phyloP scores from a whole-genome alignment of 2,888 invertebrate species.

The Drosophila multiciliata region DNA sequence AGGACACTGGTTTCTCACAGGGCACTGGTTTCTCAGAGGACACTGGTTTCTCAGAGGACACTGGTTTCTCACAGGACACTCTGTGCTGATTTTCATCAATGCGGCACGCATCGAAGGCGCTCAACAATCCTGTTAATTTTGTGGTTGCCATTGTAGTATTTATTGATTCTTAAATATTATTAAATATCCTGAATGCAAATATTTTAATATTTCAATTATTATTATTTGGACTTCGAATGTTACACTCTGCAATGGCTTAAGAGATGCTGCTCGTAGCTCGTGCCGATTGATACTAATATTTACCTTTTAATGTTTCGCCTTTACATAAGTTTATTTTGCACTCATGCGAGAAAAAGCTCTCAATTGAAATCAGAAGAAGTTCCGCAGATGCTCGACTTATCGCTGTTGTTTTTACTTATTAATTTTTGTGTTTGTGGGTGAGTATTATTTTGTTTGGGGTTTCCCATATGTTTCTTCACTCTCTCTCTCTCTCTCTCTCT shows the following conservation, averaged over 20 bases:
- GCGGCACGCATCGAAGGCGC: conserved; percentile 24
- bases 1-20: background rate
- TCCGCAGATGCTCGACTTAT: background rate
- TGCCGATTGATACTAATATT: too few relatives aligned
- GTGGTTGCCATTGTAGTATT: background rate
- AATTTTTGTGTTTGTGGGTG: background rate
- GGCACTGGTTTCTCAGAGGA: conserved; percentile 2
- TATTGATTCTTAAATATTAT: too few relatives aligned
- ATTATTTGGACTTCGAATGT: too few relatives aligned
- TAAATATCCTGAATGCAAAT: too few relatives aligned
- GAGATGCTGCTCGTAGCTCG: too few relatives aligned
- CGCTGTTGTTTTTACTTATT: background rate
- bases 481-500: conserved; percentile 17
- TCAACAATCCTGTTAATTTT: conserved; percentile 14
- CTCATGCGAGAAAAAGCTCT: background rate
- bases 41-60: background rate
- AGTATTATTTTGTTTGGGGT: too few relatives aligned
- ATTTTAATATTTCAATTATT: too few relatives aligned
- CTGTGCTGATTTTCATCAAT: conserved; percentile 23
- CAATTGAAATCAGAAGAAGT: too few relatives aligned
- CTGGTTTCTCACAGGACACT: background rate
- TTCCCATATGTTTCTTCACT: conserved; percentile 4
- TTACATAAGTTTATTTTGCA: too few relatives aligned
- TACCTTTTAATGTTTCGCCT: too few relatives aligned
- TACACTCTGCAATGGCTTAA: too few relatives aligned